Base-by-base conservation (phyloP, 2,113 vertebrate species). In the Pseudorasbora parva region DNA sequence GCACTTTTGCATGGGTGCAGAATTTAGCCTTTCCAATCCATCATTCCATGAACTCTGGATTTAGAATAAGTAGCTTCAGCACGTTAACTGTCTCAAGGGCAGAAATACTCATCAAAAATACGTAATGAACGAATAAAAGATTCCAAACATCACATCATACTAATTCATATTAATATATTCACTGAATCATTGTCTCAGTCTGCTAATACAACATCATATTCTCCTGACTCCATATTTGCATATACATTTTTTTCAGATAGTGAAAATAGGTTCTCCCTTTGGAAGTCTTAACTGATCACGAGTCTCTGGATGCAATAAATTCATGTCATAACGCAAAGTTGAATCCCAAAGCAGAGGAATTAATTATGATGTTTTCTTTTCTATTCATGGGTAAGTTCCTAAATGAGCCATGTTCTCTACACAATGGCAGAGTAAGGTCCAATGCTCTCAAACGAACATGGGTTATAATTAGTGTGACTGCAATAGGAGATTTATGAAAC, bases 361-460 rank as follows among this genome's bases (percentile, higher is more conserved):
- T 41, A 77, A 88, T 88, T 72, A 73, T 43, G 78, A 69, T 76
- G 72, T 88, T 86, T 86, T 76, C 82, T 84, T 79, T 88, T 87
- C 82, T 77, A 82, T 41, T 84, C 69, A 75, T 85, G 82, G 78
- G 25, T 84, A 76, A 45, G 71, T 83, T 73, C 60, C 80, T 45
- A 84, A 89, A 86, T 79, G 30, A 88, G 33, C 87, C 14, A 3
- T 83, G 60, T 68, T 57, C 57, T 82, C 82, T 64, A 81, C 72
- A 87, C 57, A 37, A 56, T 8, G 51, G 64, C 83, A 83, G 41
- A 75, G 77, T 47, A 85, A 86, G 82, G 81, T 72, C 76, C 75
- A 83, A 21, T 83, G 66, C 83, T 69, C 77, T 78, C 47, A 62
- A n/a, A 81, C 33, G 49, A 82, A 68, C 41, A 56, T 62, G n/a